These are phyloP conservation scores for Conus betulinus DNA, from an alignment of 1,140 invertebrate genomes.

Conservation along the genomic window DNA sequence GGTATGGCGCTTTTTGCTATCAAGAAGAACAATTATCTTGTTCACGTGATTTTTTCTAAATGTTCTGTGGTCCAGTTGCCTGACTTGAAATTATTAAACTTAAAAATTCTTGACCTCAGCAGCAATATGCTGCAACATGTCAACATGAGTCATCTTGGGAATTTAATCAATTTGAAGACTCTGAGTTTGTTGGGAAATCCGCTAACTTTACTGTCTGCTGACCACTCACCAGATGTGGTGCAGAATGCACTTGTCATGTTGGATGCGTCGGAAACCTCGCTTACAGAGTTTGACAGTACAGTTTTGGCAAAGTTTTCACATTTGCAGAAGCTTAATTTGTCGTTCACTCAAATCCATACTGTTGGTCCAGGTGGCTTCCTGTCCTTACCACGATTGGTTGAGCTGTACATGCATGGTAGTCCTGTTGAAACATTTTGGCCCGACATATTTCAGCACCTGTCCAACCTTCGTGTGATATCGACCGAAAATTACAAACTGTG, in stretches of 20 bases:
- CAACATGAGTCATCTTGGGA: too few species aligned
- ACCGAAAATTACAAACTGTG: slow-evolving; percentile 25
- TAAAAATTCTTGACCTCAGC: slow-evolving; percentile 28
- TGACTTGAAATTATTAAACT: slow-evolving; percentile 18
- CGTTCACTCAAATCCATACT: too few species aligned
- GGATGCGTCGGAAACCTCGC: too few species aligned
- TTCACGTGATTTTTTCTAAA: background rate
- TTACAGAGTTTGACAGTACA: too few species aligned
- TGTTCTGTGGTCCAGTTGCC: background rate
- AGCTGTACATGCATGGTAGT: slow-evolving; percentile 38
- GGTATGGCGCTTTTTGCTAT: background rate
- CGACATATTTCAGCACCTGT: slow-evolving; percentile 44
- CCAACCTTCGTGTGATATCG: slow-evolving; percentile 34
- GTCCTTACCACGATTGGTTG: background rate
- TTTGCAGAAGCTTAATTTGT: too few species aligned
- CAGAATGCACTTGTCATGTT: too few species aligned
- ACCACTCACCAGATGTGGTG: too few species aligned
- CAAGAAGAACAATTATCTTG: background rate
- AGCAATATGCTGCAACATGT: too few species aligned
- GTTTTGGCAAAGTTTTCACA: too few species aligned
- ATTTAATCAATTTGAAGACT: background rate
- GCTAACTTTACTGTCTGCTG: background rate
- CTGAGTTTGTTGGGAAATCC: slow-evolving; percentile 11
- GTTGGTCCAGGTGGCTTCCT: slow-evolving; percentile 19
- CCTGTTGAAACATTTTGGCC: slow-evolving; percentile 20